Evolutionary conservation across 2,888 invertebrate species (phyloP).

Genomic region (Iphiclides podalirius): DNA sequence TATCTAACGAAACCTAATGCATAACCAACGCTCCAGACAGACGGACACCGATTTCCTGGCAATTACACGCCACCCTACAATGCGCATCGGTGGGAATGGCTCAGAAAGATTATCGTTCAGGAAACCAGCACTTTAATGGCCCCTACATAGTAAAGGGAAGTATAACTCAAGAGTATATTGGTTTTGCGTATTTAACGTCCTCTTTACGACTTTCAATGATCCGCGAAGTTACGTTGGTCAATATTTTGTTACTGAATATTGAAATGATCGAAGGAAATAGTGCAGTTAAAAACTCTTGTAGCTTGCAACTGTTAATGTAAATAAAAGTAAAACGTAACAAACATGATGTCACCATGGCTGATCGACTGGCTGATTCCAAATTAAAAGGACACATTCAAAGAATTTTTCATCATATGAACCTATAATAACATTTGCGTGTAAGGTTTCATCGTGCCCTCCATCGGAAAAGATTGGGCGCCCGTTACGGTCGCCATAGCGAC

Average conservation of each 20-base stretch:
- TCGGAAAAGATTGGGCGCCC: neutral
- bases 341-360: no score
- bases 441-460: neutral
- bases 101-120: conserved; percentile 9
- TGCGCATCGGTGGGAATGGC: neutral
- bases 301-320: no score
- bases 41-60: conserved; percentile 25
- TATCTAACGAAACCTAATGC: conserved; percentile 22
- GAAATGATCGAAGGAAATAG: no score
- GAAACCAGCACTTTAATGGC: conserved; percentile 11
- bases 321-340: no score
- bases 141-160: neutral
- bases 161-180: neutral
- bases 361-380: no score
- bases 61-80: conserved; percentile 10
- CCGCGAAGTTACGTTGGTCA: neutral
- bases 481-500: neutral
- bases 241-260: no score
- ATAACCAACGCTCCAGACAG: conserved; percentile 19
- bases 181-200: neutral
- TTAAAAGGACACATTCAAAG: no score
- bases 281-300: no score
- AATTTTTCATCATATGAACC: no score
- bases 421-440: no score
- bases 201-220: neutral